Evolutionary conservation across 2,888 invertebrate genomes (phyloP).

Genomic region (Synergus umbraculus): DNA sequence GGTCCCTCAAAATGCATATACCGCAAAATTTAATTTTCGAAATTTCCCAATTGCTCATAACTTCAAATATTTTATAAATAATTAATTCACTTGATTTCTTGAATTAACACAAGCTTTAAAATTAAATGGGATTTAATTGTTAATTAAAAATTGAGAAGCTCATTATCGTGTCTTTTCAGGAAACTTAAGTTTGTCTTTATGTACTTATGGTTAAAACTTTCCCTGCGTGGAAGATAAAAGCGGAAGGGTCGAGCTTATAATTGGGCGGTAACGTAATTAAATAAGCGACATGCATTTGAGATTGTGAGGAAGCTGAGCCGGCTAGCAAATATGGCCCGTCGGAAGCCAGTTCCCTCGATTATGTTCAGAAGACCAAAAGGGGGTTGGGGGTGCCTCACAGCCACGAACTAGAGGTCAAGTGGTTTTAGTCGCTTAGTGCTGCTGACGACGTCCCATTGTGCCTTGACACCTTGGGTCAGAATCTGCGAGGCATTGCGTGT

Average conservation of each 20-base stretch:
- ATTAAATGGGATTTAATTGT: not conserved
- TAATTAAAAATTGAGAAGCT: not conserved
- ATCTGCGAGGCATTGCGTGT: constrained; percentile 27
- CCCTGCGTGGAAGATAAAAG: not conserved
- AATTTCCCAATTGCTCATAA: too few species aligned
- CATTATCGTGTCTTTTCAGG: not conserved
- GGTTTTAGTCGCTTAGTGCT: constrained; percentile 37
- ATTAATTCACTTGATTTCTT: not conserved
- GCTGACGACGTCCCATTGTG: constrained; percentile 36
- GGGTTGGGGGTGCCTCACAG: constrained; percentile 8
- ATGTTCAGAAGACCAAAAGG: constrained; percentile 25
- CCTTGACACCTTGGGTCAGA: constrained; percentile 23
- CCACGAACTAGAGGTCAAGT: constrained; percentile 39
- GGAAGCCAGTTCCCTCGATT: constrained; percentile 13
- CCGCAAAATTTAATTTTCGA: too few species aligned
- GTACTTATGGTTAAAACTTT: not conserved
- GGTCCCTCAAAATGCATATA: too few species aligned
- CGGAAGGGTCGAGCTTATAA: constrained; percentile 4
- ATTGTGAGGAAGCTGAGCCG: constrained; percentile 3
- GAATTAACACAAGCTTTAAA: not conserved
- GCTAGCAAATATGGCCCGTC: constrained; percentile 13
- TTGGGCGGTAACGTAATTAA: constrained; percentile 6
- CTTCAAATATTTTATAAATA: too few species aligned
- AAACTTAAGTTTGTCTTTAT: not conserved
- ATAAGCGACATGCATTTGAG: not conserved